Base-by-base conservation (phyloP, 1,140 invertebrate genomes). In the Coenobita brevimanus region DNA sequence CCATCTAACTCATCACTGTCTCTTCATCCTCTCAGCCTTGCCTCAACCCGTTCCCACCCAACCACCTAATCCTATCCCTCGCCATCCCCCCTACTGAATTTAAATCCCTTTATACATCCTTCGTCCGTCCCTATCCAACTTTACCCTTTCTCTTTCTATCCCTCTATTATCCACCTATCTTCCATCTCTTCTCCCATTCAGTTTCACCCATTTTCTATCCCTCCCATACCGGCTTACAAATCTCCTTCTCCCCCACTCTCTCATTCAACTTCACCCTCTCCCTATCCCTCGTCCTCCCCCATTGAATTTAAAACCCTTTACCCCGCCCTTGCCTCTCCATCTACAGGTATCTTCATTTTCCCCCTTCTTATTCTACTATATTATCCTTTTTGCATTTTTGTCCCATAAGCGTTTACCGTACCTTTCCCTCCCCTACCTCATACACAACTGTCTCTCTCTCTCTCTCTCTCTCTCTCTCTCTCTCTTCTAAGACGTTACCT, bases 231-330 rank as follows among this genome's bases (percentile, higher is more conserved):
- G 15, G 15, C 1, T n/a, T 13, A 24, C 17, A 24, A 21, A 1
- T 15, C 0, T 33, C 30, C 67, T 71, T 15, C 15, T 15, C 67
- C 0, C 67, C 30, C 30, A 24, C 1, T 71, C 17, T 1, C 30
- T 71, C 30, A n/a, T 15, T 1, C 17, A n/a, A 15, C 30, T 33
- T n/a, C 30, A 24, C 0, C 1, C 67, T 71, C 67, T 71, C 67
- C 30, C 67, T 71, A 17, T 71, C 67, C 30, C 67, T 71, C 67
- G 27, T 17, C 24, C 4, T 41, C 36, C 46, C 33, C 8, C 73
- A 41, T 41, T 76, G 36, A 41, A 33, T 76, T 41, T 76, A 33
- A 41, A 33, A 41, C 73, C 46, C 73, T 76, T 41, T 76, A 33
- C 46, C 73, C 46, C 73, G 38, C 73, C 46, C 73, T 76, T 41